Conservation (phyloP, 2,113 vertebrate genomes). For the Anser cygnoides region DNA sequence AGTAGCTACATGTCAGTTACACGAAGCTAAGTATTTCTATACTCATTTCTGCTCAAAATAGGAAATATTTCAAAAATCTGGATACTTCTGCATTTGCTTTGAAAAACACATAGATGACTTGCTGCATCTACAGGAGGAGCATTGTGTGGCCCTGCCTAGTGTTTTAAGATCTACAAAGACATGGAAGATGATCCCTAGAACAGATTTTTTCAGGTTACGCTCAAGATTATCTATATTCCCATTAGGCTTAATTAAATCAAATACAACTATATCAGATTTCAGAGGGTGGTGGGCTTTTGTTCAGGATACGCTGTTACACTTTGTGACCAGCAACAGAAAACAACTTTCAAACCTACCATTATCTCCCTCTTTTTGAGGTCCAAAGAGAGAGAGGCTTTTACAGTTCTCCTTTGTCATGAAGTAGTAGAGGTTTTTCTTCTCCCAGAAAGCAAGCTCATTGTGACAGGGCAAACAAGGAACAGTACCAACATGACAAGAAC, state of each 20-base stretch:
- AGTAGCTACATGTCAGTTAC: background rate
- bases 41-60: background rate
- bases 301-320: background rate
- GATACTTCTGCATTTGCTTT: background rate
- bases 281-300: background rate
- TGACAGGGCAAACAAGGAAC: background rate
- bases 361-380: background rate
- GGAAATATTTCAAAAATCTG: background rate
- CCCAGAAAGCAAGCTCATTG: background rate
- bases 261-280: background rate
- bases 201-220: conserved; percentile 19
- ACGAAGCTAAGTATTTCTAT: background rate
- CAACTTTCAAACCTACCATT: background rate
- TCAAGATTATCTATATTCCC: background rate
- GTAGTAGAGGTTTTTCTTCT: background rate
- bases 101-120: background rate
- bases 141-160: background rate
- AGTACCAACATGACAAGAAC: background rate
- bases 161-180: background rate
- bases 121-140: background rate
- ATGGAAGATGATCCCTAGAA: background rate
- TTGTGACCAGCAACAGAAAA: background rate
- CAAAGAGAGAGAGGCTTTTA: background rate
- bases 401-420: background rate
- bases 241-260: conserved; percentile 13